Conservation (phyloP, 2,797 vertebrate species). For the Strix occidentalis region DNA sequence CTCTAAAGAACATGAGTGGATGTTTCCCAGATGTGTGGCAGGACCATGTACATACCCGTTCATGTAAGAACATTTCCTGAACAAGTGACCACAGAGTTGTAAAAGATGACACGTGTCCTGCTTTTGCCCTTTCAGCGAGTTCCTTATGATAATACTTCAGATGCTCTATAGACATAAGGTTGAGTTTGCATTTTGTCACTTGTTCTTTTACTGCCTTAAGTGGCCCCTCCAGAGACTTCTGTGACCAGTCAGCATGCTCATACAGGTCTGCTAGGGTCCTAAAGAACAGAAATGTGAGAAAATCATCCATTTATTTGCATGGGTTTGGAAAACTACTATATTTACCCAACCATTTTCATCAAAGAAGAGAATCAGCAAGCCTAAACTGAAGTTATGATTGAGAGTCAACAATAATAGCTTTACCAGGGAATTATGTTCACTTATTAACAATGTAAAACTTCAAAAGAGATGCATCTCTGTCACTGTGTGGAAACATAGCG, state of each 20-base stretch:
- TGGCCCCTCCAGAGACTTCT: slow-evolving; percentile 67
- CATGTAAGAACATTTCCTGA: slow-evolving; percentile 79
- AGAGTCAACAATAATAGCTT: background rate
- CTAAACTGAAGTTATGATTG: background rate
- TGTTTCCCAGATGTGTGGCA: background rate
- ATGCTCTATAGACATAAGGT: slow-evolving; percentile 71
- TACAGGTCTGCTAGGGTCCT: slow-evolving; percentile 85
- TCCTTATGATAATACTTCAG: slow-evolving; percentile 77
- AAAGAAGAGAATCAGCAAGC: background rate
- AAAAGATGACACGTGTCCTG: slow-evolving; percentile 77
- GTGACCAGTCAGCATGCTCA: slow-evolving; percentile 83
- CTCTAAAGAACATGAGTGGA: background rate
- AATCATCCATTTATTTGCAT: background rate
- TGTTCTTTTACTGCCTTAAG: slow-evolving; percentile 71
- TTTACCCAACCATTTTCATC: background rate
- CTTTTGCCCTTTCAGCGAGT: slow-evolving; percentile 67
- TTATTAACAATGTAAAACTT: background rate
- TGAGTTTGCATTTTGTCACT: slow-evolving; percentile 75
- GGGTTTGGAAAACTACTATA: background rate
- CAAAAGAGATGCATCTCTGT: background rate
- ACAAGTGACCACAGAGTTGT: slow-evolving; percentile 84
- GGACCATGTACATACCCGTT: slow-evolving; percentile 66
- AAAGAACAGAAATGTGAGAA: background rate
- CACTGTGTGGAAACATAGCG: background rate
- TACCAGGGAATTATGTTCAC: background rate